phyloP scores from a whole-genome alignment of 1,140 invertebrate species.

The Brachionus asplanchnoidis region DNA sequence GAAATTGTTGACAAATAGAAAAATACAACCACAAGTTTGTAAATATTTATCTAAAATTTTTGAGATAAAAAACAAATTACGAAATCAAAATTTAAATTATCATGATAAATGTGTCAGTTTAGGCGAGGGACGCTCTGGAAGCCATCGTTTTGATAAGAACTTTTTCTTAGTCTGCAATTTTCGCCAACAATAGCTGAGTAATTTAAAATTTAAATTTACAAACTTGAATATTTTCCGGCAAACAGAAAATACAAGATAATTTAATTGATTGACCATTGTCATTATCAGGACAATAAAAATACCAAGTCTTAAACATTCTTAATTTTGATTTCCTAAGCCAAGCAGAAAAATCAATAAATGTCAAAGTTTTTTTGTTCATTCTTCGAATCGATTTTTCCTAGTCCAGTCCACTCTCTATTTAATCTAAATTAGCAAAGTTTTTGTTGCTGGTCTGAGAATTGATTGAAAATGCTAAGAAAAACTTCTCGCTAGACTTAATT shows the following conservation, averaged over 20 bases:
- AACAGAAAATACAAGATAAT: neutral
- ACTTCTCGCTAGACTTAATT: constrained; percentile 6
- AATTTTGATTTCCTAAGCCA: neutral
- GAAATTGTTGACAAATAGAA: constrained; percentile 3
- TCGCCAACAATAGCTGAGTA: neutral
- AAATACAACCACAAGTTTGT: neutral
- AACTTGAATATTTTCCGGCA: neutral
- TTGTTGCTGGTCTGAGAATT: neutral
- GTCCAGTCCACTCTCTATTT: neutral
- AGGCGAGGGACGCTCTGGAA: neutral
- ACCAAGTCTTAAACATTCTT: neutral
- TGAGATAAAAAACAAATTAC: neutral
- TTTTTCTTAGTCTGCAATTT: neutral
- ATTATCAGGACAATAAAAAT: neutral
- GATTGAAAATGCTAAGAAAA: neutral
- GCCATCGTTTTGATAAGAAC: neutral
- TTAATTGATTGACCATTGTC: constrained; percentile 33
- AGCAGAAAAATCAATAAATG: constrained; percentile 26
- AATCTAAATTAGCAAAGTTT: neutral
- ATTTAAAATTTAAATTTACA: constrained; percentile 13
- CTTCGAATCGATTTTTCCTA: neutral
- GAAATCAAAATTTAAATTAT: neutral
- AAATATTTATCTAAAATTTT: neutral
- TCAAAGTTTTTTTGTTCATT: neutral
- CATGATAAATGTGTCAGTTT: constrained; percentile 17